These are phyloP conservation scores for Dendrolimus pini DNA, from an alignment of 2,888 invertebrate genomes.

Conservation along the genomic window DNA sequence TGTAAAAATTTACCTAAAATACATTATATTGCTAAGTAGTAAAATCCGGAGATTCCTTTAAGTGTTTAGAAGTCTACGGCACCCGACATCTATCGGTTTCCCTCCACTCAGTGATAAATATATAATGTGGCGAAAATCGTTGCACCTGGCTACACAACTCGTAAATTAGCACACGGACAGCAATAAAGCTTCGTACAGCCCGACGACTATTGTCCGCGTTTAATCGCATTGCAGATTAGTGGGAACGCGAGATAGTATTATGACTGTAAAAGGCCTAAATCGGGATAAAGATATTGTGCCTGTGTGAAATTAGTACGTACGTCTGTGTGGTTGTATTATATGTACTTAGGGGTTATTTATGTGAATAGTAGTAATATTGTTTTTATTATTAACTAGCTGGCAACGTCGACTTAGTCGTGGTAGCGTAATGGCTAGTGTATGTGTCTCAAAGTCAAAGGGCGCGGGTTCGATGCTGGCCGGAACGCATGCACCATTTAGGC, in stretches of 20 bases:
- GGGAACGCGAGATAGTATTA: neutral
- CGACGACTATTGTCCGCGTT: neutral
- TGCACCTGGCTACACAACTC: neutral
- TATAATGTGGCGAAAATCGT: neutral
- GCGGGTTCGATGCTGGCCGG: no score
- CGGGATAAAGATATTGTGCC: neutral
- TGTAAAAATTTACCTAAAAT: neutral
- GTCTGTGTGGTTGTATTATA: neutral
- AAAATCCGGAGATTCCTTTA: no score
- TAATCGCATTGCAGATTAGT: neutral
- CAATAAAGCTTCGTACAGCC: neutral
- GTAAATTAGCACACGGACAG: neutral
- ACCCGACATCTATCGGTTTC: neutral
- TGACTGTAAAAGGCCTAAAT: neutral
- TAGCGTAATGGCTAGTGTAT: no score
- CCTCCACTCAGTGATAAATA: neutral
- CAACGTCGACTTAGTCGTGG: no score
- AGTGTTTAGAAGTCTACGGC: no score
- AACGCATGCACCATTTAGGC: no score
- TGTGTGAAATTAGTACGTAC: neutral
- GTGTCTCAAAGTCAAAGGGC: no score
- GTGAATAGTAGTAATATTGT: neutral
- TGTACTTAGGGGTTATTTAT: neutral
- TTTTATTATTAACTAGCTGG: no score
- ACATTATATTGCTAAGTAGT: neutral